A percentile compares a stretch with the other conserved stretches of the same genome.
Conservation (phyloP, 2,888 invertebrate genomes). For the Ochropacha duplaris region DNA sequence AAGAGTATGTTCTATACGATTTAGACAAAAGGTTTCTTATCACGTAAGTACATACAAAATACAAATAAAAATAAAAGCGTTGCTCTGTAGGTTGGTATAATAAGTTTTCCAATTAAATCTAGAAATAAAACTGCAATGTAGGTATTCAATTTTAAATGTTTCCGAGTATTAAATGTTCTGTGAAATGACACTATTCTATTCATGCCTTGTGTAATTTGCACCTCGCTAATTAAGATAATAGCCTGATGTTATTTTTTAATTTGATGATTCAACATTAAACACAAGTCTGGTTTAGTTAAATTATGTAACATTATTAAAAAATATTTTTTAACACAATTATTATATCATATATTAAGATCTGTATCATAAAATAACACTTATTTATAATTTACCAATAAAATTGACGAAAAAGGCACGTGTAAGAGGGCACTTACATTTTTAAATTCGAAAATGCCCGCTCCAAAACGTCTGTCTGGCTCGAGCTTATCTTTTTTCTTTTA, state of each 20-base stretch:
- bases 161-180: background rate
- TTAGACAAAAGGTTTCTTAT: no score
- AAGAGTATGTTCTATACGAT: no score
- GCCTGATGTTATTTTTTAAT: background rate
- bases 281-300: background rate
- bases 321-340: no score
- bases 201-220: background rate
- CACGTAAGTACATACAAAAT: no score
- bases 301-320: no score
- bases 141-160: background rate
- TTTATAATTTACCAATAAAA: no score
- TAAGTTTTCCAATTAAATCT: background rate
- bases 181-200: background rate
- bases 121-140: background rate
- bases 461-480: background rate
- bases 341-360: no score
- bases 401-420: background rate
- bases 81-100: background rate
- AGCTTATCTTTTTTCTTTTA: constrained; percentile 3
- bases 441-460: background rate
- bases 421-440: background rate
- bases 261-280: no score
- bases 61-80: no score
- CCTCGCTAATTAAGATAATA: background rate
- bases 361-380: no score